phyloP scores from a whole-genome alignment of 2,888 invertebrate genomes.

The Leuctra nigra region DNA sequence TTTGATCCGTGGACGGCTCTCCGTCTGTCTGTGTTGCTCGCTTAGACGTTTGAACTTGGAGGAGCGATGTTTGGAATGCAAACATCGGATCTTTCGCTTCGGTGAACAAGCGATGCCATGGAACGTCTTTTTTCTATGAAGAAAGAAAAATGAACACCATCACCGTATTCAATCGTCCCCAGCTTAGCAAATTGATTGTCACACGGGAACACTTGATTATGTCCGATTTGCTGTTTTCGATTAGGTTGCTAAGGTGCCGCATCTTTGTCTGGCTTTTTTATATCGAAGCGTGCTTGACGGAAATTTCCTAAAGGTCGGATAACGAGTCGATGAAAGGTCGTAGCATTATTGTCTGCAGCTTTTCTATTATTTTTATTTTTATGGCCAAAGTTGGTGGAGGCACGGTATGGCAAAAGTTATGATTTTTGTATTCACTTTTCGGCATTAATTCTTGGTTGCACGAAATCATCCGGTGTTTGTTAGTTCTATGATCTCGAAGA shows the following conservation, averaged over 20 bases:
- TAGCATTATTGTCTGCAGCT: slow-evolving; percentile 22
- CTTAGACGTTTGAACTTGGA: neutral
- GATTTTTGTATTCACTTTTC: neutral
- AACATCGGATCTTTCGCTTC: neutral
- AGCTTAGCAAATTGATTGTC: slow-evolving; percentile 15
- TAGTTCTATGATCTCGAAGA: too few species aligned
- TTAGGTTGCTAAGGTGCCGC: slow-evolving; percentile 12
- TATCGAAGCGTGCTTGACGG: slow-evolving; percentile 7
- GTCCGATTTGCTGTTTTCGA: slow-evolving; percentile 4
- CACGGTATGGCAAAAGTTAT: slow-evolving; percentile 3
- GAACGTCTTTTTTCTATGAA: slow-evolving; percentile 12
- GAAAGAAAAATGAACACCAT: slow-evolving; percentile 23
- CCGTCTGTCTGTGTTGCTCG: slow-evolving; percentile 4
- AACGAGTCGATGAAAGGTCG: slow-evolving; percentile 3
- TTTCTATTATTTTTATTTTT: slow-evolving; percentile 14
- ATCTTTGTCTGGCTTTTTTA: slow-evolving; percentile 14
- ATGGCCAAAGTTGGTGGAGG: slow-evolving; percentile 14
- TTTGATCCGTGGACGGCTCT: neutral
- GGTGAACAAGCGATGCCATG: slow-evolving; percentile 10
- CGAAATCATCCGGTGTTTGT: neutral
- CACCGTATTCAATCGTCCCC: slow-evolving; percentile 16
- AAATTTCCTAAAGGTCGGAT: neutral
- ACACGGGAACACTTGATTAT: slow-evolving; percentile 4
- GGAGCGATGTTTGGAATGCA: too few species aligned
- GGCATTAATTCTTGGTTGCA: slow-evolving; percentile 1